phyloP scores from a whole-genome alignment of 2,113 vertebrate species.

The Salvelinus alpinus region DNA sequence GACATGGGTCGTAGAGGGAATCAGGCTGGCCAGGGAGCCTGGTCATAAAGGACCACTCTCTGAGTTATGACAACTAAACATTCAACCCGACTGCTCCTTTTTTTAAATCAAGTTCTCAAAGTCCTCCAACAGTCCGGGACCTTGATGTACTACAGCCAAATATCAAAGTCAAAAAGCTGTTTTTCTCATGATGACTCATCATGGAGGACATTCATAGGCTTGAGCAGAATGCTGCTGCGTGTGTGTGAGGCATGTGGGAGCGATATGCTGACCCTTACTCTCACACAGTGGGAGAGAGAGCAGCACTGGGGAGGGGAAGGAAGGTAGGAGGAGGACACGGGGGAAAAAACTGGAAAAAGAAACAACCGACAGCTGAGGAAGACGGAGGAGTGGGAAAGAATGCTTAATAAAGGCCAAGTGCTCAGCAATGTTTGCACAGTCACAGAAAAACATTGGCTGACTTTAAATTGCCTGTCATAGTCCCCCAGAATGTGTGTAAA shows the following conservation, averaged over 20 bases:
- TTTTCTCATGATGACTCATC: too few relatives aligned
- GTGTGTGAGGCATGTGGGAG: not conserved
- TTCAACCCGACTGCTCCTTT: not conserved
- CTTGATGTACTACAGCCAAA: too few relatives aligned
- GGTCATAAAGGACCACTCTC: not conserved
- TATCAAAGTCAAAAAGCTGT: too few relatives aligned
- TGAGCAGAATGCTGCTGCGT: not conserved
- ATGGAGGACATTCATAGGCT: too few relatives aligned
- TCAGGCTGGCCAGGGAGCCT: not conserved
- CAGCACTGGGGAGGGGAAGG: not conserved
- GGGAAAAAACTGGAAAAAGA: not conserved
- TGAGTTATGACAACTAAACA: not conserved
- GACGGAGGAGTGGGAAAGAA: conserved; percentile 5
- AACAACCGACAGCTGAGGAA: not conserved
- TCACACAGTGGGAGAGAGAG: not conserved
- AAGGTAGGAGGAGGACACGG: too few relatives aligned
- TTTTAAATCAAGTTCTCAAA: not conserved
- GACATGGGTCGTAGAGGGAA: not conserved
- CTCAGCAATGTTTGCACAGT: conserved; percentile 14
- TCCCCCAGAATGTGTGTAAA: not conserved
- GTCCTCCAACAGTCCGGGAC: not conserved
- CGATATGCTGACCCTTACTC: not conserved
- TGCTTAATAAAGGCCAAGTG: conserved; percentile 8
- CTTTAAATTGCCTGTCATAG: not conserved
- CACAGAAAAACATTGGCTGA: not conserved